Conservation (phyloP, 2,113 vertebrate genomes). For the Cynopterus brachyotis region DNA sequence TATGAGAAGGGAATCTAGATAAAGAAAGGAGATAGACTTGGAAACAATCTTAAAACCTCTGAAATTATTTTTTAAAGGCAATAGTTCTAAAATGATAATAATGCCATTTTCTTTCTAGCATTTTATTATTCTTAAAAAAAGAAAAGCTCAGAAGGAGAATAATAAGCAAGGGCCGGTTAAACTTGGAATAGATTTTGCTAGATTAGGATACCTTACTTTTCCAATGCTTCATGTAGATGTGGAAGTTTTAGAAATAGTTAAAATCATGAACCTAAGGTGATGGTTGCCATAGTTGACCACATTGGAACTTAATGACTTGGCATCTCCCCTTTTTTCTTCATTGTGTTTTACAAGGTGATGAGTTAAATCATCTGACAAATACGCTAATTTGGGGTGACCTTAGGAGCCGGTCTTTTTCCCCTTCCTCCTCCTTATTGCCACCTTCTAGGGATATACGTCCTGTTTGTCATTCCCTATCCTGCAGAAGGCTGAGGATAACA, state of each 20-base stretch:
- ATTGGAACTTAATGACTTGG: not conserved
- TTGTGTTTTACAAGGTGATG: not conserved
- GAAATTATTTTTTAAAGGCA: not conserved
- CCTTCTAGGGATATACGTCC: not conserved
- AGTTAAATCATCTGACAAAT: not conserved
- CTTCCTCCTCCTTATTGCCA: not conserved
- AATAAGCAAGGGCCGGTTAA: constrained; percentile 41
- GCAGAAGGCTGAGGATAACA: not conserved
- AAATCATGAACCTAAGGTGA: not conserved
- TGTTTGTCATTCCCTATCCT: not conserved
- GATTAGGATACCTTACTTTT: constrained; percentile 39
- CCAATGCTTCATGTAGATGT: not conserved
- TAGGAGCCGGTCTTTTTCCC: not conserved
- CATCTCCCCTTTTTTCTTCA: not conserved
- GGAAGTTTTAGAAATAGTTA: constrained; percentile 24
- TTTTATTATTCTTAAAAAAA: constrained; percentile 35
- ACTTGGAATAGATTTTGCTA: constrained; percentile 36
- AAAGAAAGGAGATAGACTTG: not conserved
- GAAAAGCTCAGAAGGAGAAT: not conserved
- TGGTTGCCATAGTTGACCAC: not conserved
- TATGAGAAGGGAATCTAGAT: not conserved
- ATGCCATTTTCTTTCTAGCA: not conserved
- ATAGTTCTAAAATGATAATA: constrained; percentile 20
- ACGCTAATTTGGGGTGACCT: not conserved
- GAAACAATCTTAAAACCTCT: not conserved